Evolutionary conservation across 2,797 vertebrate genomes (phyloP), one percentile per base, ranked within the genome.

Genomic region (Halcyon leucocephala): DNA sequence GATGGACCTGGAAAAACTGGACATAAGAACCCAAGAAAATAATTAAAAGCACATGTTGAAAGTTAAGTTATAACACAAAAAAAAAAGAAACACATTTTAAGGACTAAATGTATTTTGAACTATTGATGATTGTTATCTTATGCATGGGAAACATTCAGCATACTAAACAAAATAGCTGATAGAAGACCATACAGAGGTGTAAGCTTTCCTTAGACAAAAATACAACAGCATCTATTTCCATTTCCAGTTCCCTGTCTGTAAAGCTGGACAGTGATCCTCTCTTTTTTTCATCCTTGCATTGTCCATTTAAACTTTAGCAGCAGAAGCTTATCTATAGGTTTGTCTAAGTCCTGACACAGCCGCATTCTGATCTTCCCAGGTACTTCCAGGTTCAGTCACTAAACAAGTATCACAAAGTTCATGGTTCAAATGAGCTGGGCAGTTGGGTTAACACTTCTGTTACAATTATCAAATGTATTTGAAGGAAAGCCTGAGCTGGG

Each of bases 1-100:
- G 91, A 83, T 67, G 93, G 86, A 95, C 87, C 60, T 41, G 86
- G 71, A 88, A 95, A 90, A 92, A 92, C 51, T 90, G 90, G 91
- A 96, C 95, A 94, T 78, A 79, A 91, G 97, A 91, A 7, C 20
- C 28, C 51, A 49, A 97, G 90, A 33, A 79, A 80, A 69, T 96
- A 96, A 97, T 93, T 96, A 79, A 96, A 87, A 94, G 33, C 72
- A 89, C 55, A 84, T 95, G 89, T 78, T 71, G 46, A 86, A 88
- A 79, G 70, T 81, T 49, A 72, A 80, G 35, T 74, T 87, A 37
- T 25, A 72, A 92, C 35, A 73, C 22, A n/a, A 60, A 28, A 44
- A 26, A 0, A 28, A 29, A 81, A 1, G 3, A 2, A 57, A 86
- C 87, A 58, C 10, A 48, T 21, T 88, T 88, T 6, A 74, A 67